phyloP scores from a whole-genome alignment of 2,888 invertebrate species.

The Chesias legatella region DNA sequence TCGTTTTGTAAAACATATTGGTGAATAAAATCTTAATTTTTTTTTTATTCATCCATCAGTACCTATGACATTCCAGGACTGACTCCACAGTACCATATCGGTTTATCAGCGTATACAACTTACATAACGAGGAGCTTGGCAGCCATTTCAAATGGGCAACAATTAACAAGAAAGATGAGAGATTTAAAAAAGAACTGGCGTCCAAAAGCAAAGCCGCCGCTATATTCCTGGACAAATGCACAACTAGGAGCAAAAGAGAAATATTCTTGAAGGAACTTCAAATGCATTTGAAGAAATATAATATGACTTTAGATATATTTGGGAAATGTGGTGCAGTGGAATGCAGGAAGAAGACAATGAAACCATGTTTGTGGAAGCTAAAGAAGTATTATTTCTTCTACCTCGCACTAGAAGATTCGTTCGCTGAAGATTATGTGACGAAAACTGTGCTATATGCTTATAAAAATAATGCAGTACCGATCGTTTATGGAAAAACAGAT shows the following conservation, averaged over 20 bases:
- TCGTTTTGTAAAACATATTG: too few species aligned
- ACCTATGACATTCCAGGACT: too few species aligned
- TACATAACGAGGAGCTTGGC: constrained; percentile 39
- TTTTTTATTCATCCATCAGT: too few species aligned
- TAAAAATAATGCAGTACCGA: constrained; percentile 82
- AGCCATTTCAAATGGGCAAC: constrained; percentile 40
- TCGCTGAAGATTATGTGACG: constrained; percentile 73
- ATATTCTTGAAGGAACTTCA: constrained; percentile 53
- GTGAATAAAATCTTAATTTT: too few species aligned
- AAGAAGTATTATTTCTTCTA: constrained; percentile 85
- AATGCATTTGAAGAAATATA: constrained; percentile 56
- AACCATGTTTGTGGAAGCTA: constrained; percentile 56
- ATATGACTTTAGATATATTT: constrained; percentile 71
- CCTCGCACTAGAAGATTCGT: constrained; percentile 85
- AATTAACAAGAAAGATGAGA: constrained; percentile 36
- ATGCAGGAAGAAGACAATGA: constrained; percentile 48
- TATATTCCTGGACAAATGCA: constrained; percentile 59
- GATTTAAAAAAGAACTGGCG: constrained; percentile 35
- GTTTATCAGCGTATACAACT: constrained; percentile 46
- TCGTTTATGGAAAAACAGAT: constrained; percentile 83
- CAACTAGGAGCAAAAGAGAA: constrained; percentile 50
- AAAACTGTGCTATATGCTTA: constrained; percentile 75
- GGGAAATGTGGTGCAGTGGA: constrained; percentile 70
- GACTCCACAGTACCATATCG: constrained; percentile 49
- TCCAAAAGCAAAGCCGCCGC: constrained; percentile 55